phyloP scores from a whole-genome alignment of 2,888 invertebrate species.

The Xestia ashworthii region DNA sequence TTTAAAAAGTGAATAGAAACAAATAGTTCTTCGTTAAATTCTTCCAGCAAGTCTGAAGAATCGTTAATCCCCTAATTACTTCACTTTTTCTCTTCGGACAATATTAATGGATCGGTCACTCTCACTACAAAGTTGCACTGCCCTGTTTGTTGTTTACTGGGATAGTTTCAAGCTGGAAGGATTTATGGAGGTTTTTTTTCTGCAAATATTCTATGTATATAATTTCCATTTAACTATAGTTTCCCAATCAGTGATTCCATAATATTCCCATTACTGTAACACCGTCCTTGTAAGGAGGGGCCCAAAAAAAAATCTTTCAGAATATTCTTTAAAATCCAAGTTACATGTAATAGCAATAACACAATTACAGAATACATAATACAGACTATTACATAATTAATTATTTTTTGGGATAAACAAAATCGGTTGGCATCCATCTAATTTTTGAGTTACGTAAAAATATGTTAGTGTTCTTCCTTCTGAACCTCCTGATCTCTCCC shows the following conservation, averaged over 20 bases:
- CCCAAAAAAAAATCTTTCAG: no score
- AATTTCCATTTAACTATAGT: no score
- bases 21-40: slow-evolving; percentile 23
- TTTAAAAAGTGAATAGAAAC: not conserved
- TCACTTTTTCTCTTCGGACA: slow-evolving; percentile 9
- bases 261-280: no score
- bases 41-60: slow-evolving; percentile 31
- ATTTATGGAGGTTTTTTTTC: slow-evolving; percentile 8
- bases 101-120: slow-evolving; percentile 31
- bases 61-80: slow-evolving; percentile 35
- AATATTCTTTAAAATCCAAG: no score
- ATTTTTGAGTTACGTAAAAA: not conserved
- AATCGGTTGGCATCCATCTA: fast-evolving
- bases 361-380: no score
- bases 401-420: no score
- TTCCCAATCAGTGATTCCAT: no score
- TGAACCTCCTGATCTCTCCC: not conserved
- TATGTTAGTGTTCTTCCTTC: not conserved
- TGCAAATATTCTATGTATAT: no score
- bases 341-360: no score
- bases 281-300: no score
- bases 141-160: slow-evolving; percentile 11
- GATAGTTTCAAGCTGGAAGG: slow-evolving; percentile 6
- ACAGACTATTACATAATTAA: no score
- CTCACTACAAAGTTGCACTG: slow-evolving; percentile 19